These are phyloP conservation scores for Scolopax mira DNA, from an alignment of 2,113 vertebrate species.

Conservation along the genomic window DNA sequence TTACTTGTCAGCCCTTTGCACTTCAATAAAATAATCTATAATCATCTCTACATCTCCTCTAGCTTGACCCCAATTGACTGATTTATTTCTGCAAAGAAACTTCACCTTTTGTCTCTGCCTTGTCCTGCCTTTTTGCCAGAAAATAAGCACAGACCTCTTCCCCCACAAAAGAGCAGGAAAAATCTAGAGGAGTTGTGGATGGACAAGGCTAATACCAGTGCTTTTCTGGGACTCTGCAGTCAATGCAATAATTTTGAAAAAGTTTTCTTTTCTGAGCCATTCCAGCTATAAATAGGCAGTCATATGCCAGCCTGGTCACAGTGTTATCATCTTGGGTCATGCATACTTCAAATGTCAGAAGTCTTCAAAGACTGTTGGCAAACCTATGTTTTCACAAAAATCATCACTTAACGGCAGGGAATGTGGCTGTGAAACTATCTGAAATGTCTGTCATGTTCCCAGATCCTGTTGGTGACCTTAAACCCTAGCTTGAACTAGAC, in stretches of 20 bases:
- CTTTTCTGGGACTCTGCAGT: not conserved
- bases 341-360: not conserved
- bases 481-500: not conserved
- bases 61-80: not conserved
- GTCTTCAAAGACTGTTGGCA: not conserved
- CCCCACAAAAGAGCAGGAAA: not conserved
- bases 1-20: not conserved
- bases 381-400: not conserved
- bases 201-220: not conserved
- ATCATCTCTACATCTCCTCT: not conserved
- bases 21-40: constrained; percentile 33
- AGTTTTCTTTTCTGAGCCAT: not conserved
- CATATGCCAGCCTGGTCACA: not conserved
- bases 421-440: not conserved
- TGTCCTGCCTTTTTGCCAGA: not conserved
- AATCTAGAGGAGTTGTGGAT: not conserved
- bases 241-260: not conserved
- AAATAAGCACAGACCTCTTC: not conserved
- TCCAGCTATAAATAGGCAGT: not conserved
- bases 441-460: not conserved
- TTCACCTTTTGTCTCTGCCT: not conserved
- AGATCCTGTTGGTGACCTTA: not conserved
- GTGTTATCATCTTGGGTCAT: not conserved
- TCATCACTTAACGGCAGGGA: not conserved
- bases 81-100: not conserved